Conservation (phyloP, 92 coral and sea anemone species). For the Bergia puertoricense region DNA sequence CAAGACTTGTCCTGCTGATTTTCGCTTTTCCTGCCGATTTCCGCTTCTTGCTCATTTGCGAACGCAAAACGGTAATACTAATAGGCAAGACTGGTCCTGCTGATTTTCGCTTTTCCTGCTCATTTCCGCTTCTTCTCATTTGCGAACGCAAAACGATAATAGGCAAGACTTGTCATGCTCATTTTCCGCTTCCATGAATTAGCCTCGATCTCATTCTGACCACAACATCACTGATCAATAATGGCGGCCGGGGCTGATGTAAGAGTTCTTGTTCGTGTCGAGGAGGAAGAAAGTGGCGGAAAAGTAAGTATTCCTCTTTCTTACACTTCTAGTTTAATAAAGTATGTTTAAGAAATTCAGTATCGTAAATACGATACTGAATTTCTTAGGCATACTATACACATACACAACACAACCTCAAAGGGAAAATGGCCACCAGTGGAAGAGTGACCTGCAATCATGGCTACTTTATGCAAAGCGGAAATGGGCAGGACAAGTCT, state of each 20-base stretch:
- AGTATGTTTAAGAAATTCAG: too few species aligned
- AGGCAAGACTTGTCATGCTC: not conserved
- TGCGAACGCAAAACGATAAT: slow-evolving; percentile 2
- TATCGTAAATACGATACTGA: too few species aligned
- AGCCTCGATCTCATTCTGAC: slow-evolving; percentile 15
- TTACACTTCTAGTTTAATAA: not conserved
- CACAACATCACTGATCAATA: not conserved
- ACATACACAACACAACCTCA: too few species aligned
- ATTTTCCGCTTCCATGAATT: slow-evolving; percentile 18
- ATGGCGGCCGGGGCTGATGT: not conserved
- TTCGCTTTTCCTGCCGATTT: too few species aligned
- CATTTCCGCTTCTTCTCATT: not conserved
- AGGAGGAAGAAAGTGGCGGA: slow-evolving; percentile 14
- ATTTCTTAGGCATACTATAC: not conserved
- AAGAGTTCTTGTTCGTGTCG: slow-evolving; percentile 17
- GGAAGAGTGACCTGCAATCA: too few species aligned
- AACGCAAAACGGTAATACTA: slow-evolving; percentile 4
- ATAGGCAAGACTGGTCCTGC: not conserved
- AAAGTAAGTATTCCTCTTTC: slow-evolving; percentile 20
- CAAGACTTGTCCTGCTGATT: too few species aligned
- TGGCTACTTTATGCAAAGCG: too few species aligned
- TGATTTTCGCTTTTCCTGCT: too few species aligned
- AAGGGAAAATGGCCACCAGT: too few species aligned
- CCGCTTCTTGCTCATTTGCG: too few species aligned
- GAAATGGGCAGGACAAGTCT: too few species aligned